Evolutionary conservation across 2,113 vertebrate species (phyloP).

Genomic region (Eudyptes chrysolophus): DNA sequence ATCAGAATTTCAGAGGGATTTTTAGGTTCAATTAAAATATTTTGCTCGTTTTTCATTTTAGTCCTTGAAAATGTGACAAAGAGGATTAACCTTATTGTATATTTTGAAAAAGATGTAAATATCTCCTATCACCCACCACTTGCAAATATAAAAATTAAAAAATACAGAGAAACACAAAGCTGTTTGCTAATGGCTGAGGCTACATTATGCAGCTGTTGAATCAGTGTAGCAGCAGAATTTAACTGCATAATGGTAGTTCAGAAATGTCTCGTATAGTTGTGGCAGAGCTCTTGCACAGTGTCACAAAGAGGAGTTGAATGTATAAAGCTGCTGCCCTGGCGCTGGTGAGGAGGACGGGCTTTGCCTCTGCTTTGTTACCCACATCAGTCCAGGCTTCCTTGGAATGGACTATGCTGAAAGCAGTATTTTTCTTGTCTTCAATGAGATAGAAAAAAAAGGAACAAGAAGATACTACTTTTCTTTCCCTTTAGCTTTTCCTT

Average conservation of each 20-base stretch:
- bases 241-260: background rate
- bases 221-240: background rate
- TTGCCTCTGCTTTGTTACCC: background rate
- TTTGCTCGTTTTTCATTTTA: background rate
- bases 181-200: background rate
- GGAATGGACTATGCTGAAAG: background rate
- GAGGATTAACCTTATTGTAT: background rate
- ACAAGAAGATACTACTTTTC: background rate
- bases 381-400: background rate
- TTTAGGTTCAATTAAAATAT: background rate
- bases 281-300: background rate
- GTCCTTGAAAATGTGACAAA: background rate
- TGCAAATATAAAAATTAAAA: background rate
- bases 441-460: background rate
- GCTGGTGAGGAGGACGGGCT: background rate
- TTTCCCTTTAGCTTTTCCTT: background rate
- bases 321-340: background rate
- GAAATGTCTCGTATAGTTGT: background rate
- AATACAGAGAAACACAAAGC: background rate
- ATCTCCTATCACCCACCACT: background rate
- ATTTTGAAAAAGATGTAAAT: background rate
- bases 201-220: background rate
- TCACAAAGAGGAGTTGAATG: background rate
- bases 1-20: background rate
- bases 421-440: background rate